Evolutionary conservation across 2,797 vertebrate genomes (phyloP).

Genomic region (Periophthalmus magnuspinnatus): DNA sequence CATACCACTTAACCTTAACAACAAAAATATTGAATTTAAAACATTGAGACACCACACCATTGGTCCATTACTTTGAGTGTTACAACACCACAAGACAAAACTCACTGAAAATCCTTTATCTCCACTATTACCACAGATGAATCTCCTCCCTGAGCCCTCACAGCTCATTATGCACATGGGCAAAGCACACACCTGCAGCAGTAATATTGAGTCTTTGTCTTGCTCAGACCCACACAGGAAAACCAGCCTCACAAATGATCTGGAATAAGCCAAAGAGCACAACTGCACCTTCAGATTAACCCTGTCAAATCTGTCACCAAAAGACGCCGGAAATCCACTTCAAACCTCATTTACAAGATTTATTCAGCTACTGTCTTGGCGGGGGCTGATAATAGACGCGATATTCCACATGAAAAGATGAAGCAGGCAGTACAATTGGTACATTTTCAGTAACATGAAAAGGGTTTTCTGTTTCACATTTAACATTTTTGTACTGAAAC

Average conservation of each 20-base stretch:
- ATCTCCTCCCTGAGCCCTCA: conserved; percentile 23
- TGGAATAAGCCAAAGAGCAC: conserved; percentile 47
- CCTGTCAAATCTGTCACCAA: conserved; percentile 63
- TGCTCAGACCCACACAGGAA: conserved; percentile 56
- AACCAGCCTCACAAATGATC: conserved; percentile 63
- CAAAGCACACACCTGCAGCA: conserved; percentile 13
- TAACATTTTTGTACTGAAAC: too few relatives aligned
- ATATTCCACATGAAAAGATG: too few relatives aligned
- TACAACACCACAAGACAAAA: too few relatives aligned
- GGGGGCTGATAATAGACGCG: neutral
- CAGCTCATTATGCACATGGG: conserved; percentile 63
- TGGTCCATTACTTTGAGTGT: too few relatives aligned
- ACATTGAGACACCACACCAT: too few relatives aligned
- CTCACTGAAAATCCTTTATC: too few relatives aligned
- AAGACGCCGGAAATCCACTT: conserved; percentile 59
- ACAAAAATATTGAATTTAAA: too few relatives aligned
- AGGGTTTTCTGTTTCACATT: too few relatives aligned
- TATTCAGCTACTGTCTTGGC: conserved; percentile 59
- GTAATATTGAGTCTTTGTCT: conserved; percentile 39
- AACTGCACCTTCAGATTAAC: conserved; percentile 72
- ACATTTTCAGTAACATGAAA: too few relatives aligned
- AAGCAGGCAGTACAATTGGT: too few relatives aligned
- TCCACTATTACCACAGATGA: too few relatives aligned
- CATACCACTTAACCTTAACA: too few relatives aligned
- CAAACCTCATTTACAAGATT: conserved; percentile 74